Evolutionary conservation across 1,140 invertebrate species (phyloP), one percentile per base, ranked within the genome.

Genomic region (Bombyx mori): DNA sequence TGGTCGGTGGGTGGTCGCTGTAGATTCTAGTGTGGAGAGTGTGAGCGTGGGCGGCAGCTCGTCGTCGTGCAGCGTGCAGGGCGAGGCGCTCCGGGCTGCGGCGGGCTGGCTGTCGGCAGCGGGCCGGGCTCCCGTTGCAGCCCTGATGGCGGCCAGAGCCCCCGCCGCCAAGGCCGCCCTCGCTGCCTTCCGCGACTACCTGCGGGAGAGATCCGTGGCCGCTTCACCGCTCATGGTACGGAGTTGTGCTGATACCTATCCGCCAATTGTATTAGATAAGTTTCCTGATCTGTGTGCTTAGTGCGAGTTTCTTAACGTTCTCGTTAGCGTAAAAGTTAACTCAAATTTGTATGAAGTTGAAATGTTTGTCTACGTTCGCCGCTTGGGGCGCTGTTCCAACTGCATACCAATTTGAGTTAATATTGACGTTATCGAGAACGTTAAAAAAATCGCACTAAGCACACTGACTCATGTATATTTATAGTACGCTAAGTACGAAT

Each of bases 21-120:
- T 52, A 88, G 86, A 89, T 57, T 90, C 90, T 0, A 88, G 84
- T 54, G 85, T 82, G 10, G 86, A 88, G 60, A 84, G 82, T 60
- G 77, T 81, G 45, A 79, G 73, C 8, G 69, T 65, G 44, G 77
- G 73, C 7, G 69, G 67, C 7, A 72, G 80, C 46, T 75, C 78
- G 26, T 81, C 79, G 89, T 62, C 90, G 35, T 89, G 91, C 18
- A 92, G 93, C 73, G 89, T 90, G 57, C 90, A 92, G 8, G 79
- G 92, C 52, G 90, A 91, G 56, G 92, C 95, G 62, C 88, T 98
- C 57, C 91, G 92, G 8, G 91, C 92, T 54, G 95, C 98, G 51
- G 92, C 96, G 1, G 90, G 91, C 42, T 99, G 97, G 97, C 89
- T 97, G 8, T 92, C 92, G 61, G 94, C 96, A 74, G 93, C 93